Evolutionary conservation across 2,113 vertebrate species (phyloP), one percentile per base, ranked within the genome.

Genomic region (Stomatorhinus ivindoensis): DNA sequence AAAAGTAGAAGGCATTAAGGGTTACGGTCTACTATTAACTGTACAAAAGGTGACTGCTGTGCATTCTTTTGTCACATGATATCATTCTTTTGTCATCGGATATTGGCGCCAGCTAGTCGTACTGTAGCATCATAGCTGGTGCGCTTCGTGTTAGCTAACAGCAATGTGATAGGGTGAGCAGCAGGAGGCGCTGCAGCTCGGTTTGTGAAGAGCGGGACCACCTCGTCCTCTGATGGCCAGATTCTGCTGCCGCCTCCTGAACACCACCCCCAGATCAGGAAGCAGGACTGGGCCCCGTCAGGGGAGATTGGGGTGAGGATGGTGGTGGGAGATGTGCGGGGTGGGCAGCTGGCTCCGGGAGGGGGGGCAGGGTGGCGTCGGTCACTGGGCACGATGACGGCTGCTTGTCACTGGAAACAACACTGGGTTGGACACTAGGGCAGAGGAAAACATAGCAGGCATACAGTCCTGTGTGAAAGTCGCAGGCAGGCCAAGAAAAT

Each of bases 201-300:
- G 35, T 19, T 15, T 19, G 35, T 80, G 17, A 80, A 80, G 13
- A 5, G 15, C 13, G 39, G 15, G 31, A 3, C 35, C 35, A 99
- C 98, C 97, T 99, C 98, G 93, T 99, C 98, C 88, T 98, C 98
- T 92, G 98, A 95, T 91, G 99, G 96, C 10, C 98, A 99, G n/a
- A 99, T 96, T 91, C 69, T 19, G 69, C 27, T 39, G 4, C 3
- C 35, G 6, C 35, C 35, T 76, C 35, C 35, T 76, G 31, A 76
- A 35, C 31, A 7, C 35, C 1, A 0, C 13, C 35, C 98, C 92
- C 96, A 96, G 90, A 95, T 97, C 69, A 96, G 96, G 88, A 95
- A 47, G 96, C 7, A 1, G 46, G 95, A 93, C 21, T 94, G 91
- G 0, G 61, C n/a, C 61, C 3, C 9, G 3, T 27, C 61, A 31